Conservation (phyloP, 23 tunicate species). For the Clavelina lepadiformis region DNA sequence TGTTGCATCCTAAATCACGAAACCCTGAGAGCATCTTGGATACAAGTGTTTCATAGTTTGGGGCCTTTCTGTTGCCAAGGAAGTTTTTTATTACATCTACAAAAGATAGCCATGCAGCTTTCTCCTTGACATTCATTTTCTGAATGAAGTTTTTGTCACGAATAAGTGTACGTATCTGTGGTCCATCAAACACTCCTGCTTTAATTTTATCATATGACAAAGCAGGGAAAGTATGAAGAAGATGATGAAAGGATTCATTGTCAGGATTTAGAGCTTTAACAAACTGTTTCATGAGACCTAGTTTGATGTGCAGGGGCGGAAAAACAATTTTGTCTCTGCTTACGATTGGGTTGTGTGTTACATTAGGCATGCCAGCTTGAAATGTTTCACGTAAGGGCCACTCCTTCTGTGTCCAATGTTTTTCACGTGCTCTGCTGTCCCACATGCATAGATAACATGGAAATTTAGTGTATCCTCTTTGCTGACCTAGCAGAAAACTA, state of each 20-base stretch:
- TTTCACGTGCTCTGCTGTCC: too few species aligned
- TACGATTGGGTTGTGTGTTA: too few species aligned
- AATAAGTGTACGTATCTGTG: conserved; percentile 7
- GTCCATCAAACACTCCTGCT: conserved; percentile 22
- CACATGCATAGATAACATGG: too few species aligned
- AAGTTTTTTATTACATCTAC: conserved; percentile 20
- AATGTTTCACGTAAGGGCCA: too few species aligned
- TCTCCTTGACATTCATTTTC: conserved; percentile 10
- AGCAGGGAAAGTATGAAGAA: not conserved
- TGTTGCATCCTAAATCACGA: conserved; percentile 24
- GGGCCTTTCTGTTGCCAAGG: conserved; percentile 11
- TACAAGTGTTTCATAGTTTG: conserved; percentile 9
- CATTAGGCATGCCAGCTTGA: too few species aligned
- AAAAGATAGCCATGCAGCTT: conserved; percentile 19
- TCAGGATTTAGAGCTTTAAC: conserved; percentile 1
- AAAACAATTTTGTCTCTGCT: too few species aligned
- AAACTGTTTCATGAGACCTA: conserved; percentile 1
- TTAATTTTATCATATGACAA: conserved; percentile 3
- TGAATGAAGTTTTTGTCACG: conserved; percentile 8
- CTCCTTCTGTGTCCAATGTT: too few species aligned
- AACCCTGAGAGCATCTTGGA: conserved; percentile 20
- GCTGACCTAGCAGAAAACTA: too few species aligned
- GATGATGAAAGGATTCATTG: not conserved
- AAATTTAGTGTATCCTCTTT: too few species aligned
- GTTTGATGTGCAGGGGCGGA: not conserved